These are phyloP conservation scores for Pachyseris speciosa DNA, from an alignment of 64 coral and sea anemone species.

Conservation along the genomic window DNA sequence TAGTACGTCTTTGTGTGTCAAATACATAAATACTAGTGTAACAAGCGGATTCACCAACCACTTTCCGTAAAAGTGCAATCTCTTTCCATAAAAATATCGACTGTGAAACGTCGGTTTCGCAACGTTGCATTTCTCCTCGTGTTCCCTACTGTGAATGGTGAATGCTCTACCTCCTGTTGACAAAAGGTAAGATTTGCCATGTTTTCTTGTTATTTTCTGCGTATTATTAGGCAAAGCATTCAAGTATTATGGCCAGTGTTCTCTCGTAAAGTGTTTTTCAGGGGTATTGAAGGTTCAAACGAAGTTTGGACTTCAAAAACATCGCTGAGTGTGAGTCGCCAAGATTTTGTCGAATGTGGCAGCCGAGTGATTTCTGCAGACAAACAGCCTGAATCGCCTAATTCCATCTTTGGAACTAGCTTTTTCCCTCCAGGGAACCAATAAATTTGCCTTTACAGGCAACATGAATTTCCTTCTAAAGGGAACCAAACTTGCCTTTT, in stretches of 20 bases:
- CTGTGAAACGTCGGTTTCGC: conserved; percentile 43
- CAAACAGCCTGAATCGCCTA: too few relatives aligned
- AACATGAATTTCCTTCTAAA: conserved; percentile 11
- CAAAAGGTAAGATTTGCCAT: conserved; percentile 57
- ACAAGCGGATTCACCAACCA: conserved; percentile 66
- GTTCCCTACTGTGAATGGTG: conserved; percentile 32
- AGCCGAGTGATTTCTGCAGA: conserved; percentile 46
- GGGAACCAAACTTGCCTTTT: conserved; percentile 55
- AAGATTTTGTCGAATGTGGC: conserved; percentile 67
- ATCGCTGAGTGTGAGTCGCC: conserved; percentile 29
- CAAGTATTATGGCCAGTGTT: conserved; percentile 71
- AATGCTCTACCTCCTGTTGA: conserved; percentile 55
- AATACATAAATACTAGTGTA: conserved; percentile 75
- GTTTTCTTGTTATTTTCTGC: conserved; percentile 64
- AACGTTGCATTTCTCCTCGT: conserved; percentile 66
- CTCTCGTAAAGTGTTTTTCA: conserved; percentile 56
- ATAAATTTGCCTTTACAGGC: conserved; percentile 4
- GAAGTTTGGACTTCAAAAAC: conserved; percentile 61
- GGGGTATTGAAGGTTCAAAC: conserved; percentile 28
- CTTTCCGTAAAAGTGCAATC: conserved; percentile 45
- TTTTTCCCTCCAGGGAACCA: not conserved
- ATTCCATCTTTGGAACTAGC: conserved; percentile 34
- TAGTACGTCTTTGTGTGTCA: conserved; percentile 77
- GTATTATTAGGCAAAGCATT: conserved; percentile 53
- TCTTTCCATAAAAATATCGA: conserved; percentile 65